Conservation (phyloP, 2,113 vertebrate genomes). For the Heteronetta atricapilla region DNA sequence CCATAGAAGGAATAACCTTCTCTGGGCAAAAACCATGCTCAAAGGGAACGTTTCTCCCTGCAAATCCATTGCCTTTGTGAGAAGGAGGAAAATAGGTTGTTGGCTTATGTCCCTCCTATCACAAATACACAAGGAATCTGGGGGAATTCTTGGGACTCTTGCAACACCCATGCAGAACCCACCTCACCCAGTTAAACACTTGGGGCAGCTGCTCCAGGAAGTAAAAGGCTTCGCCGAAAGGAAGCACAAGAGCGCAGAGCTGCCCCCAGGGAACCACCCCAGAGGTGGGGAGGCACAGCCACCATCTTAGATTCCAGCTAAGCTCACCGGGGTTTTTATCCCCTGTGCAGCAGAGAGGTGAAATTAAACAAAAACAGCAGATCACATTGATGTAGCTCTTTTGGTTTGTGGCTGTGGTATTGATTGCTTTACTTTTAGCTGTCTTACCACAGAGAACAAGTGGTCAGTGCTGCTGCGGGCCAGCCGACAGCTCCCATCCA, state of each 20-base stretch:
- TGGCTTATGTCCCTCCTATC: not conserved
- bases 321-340: not conserved
- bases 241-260: not conserved
- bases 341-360: too few relatives aligned
- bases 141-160: not conserved
- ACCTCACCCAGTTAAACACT: not conserved
- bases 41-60: fast-evolving
- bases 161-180: not conserved
- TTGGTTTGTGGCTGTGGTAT: too few relatives aligned
- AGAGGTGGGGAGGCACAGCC: not conserved
- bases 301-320: not conserved
- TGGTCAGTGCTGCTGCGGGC: not conserved
- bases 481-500: not conserved
- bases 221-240: not conserved
- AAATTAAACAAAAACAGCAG: too few relatives aligned
- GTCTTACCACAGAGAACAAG: too few relatives aligned
- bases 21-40: not conserved
- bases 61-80: fast-evolving
- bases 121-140: not conserved
- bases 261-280: too few relatives aligned
- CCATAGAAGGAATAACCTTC: not conserved
- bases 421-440: too few relatives aligned
- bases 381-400: too few relatives aligned
- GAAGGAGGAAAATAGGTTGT: not conserved
- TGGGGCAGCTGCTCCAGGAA: not conserved